Evolutionary conservation across 2,888 invertebrate genomes (phyloP).

Genomic region (Elmis aenea): DNA sequence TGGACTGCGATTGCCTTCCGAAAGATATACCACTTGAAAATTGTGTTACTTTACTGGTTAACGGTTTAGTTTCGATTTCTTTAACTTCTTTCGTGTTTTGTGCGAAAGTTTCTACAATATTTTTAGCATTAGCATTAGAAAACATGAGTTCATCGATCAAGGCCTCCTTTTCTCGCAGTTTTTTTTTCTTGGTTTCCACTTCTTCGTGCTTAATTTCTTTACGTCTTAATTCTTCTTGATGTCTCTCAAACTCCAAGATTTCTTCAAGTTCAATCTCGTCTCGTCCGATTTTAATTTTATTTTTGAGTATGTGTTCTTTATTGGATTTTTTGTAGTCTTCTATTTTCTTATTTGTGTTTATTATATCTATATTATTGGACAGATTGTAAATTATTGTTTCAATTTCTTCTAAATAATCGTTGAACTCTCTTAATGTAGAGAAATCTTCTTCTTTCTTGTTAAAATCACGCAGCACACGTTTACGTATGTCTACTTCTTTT

Average conservation of each 20-base stretch:
- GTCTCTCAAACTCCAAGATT: conserved; percentile 74
- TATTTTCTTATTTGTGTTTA: conserved; percentile 83
- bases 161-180: conserved; percentile 82
- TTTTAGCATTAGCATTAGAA: conserved; percentile 83
- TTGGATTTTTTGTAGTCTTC: conserved; percentile 90
- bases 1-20: conserved; percentile 57
- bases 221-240: conserved; percentile 68
- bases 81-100: conserved; percentile 63
- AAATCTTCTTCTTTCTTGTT: conserved; percentile 97
- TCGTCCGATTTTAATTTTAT: conserved; percentile 68
- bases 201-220: conserved; percentile 66
- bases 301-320: conserved; percentile 75
- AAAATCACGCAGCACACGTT: conserved; percentile 81
- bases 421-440: conserved; percentile 72
- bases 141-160: conserved; percentile 94
- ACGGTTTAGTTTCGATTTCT: conserved; percentile 52
- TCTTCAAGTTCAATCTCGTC: conserved; percentile 86
- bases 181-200: conserved; percentile 69
- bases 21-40: conserved; percentile 87
- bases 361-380: conserved; percentile 81
- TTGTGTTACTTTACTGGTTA: conserved; percentile 56
- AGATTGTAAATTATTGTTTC: conserved; percentile 90
- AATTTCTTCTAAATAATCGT: conserved; percentile 94
- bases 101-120: conserved; percentile 78
- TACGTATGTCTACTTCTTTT: conserved; percentile 94